Conservation (phyloP, 2,113 vertebrate species). For the Antechinus flavipes region DNA sequence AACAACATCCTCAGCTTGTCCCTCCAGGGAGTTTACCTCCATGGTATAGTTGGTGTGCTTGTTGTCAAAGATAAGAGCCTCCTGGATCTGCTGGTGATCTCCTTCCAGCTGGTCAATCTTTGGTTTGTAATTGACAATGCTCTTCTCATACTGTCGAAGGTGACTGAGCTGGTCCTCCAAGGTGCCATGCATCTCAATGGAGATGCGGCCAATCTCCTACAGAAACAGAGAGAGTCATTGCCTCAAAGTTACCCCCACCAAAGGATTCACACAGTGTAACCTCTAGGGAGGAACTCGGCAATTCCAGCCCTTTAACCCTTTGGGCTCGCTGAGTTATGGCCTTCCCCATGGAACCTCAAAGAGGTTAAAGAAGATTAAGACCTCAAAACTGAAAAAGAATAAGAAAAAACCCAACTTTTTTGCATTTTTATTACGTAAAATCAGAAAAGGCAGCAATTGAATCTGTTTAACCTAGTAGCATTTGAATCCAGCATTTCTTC, state of each 20-base stretch:
- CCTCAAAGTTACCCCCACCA: not conserved
- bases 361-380: not conserved
- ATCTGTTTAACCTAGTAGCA: not conserved
- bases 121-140: constrained; percentile 99
- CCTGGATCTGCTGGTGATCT: constrained; percentile 98
- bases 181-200: constrained; percentile 98
- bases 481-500: not conserved
- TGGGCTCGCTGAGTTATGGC: not conserved
- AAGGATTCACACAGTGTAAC: constrained; percentile 1
- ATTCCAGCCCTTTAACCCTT: not conserved
- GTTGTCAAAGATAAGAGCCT: constrained; percentile 98
- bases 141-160: constrained; percentile 97
- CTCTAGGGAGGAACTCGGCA: not conserved
- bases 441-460: not conserved
- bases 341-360: not conserved
- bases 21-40: constrained; percentile 88
- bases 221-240: not conserved
- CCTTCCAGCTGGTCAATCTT: constrained; percentile 99
- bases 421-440: not conserved
- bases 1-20: not conserved
- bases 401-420: not conserved
- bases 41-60: constrained; percentile 99
- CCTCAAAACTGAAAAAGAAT: not conserved
- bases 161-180: constrained; percentile 97
- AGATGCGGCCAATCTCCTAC: constrained; percentile 98